These are phyloP conservation scores for Cavia porcellus DNA, from an alignment of 2,113 vertebrate species.

Conservation along the genomic window DNA sequence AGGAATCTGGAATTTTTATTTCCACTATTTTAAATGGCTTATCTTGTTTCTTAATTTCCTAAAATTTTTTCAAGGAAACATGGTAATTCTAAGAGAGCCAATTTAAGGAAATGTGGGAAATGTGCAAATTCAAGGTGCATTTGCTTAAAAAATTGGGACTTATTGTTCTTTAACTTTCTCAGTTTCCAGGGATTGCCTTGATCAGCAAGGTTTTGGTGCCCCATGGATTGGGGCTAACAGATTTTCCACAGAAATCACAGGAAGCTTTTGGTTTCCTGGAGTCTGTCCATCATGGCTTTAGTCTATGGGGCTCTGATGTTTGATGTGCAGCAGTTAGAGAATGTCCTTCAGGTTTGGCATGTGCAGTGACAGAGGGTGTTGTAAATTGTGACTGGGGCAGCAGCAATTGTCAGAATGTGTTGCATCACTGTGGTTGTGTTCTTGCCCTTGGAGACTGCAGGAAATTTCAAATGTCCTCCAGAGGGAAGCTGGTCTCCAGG, in stretches of 20 bases:
- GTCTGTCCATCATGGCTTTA: background rate
- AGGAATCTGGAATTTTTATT: background rate
- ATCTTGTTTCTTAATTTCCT: constrained; percentile 18
- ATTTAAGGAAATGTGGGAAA: constrained; percentile 44
- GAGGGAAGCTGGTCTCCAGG: background rate
- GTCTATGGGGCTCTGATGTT: background rate
- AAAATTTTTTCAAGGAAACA: constrained; percentile 15
- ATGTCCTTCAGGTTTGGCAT: background rate
- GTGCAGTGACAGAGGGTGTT: constrained; percentile 1
- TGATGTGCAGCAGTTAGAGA: background rate
- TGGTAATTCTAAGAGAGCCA: background rate
- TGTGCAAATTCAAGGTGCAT: background rate
- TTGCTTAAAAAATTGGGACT: background rate
- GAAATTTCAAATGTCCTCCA: constrained; percentile 26
- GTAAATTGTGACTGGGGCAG: background rate
- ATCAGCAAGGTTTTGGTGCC: background rate
- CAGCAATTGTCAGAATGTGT: background rate
- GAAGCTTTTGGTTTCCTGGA: background rate
- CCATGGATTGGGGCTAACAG: background rate
- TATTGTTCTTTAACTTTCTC: background rate
- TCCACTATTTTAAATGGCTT: background rate
- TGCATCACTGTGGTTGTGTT: background rate
- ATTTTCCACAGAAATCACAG: background rate
- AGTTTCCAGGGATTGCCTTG: background rate
- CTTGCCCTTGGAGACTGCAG: constrained; percentile 22